Percentiles rank a stretch among this genome's conserved stretches.
These are phyloP conservation scores for Riparia riparia DNA, from an alignment of 2,113 vertebrate species.

Conservation along the genomic window DNA sequence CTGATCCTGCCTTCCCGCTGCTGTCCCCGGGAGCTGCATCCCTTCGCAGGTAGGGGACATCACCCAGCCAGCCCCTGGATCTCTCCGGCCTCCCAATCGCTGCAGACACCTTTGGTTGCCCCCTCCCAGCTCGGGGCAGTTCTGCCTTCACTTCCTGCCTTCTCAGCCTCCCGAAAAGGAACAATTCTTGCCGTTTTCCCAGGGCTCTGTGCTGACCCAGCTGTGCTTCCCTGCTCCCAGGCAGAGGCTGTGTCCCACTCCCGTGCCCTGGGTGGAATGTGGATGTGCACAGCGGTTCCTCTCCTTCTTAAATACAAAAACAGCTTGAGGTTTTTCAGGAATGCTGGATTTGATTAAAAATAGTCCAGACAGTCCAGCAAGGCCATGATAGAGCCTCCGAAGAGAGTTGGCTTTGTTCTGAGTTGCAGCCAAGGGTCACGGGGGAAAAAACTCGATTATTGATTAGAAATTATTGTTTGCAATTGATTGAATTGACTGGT, in stretches of 20 bases:
- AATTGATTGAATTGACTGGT: neutral
- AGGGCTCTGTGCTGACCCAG: neutral
- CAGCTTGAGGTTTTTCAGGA: neutral
- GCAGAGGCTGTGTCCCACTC: neutral
- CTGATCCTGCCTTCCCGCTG: neutral
- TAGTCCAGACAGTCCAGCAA: neutral
- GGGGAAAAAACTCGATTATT: neutral
- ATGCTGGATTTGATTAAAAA: conserved; percentile 24
- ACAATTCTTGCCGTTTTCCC: neutral
- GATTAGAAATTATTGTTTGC: neutral
- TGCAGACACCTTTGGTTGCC: neutral
- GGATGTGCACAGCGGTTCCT: neutral
- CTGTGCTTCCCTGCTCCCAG: too few species aligned
- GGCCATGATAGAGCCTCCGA: neutral
- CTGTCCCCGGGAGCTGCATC: neutral
- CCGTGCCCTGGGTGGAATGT: neutral
- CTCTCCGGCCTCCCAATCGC: neutral
- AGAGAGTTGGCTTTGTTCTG: neutral
- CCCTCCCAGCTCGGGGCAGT: neutral
- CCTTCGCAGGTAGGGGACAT: neutral
- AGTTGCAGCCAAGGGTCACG: neutral
- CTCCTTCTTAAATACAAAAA: neutral
- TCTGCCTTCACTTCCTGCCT: neutral
- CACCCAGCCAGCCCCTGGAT: neutral
- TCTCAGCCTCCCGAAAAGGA: neutral